Evolutionary conservation across 2,113 vertebrate species (phyloP), one percentile per base, ranked within the genome.

Genomic region (Calcarius ornatus): DNA sequence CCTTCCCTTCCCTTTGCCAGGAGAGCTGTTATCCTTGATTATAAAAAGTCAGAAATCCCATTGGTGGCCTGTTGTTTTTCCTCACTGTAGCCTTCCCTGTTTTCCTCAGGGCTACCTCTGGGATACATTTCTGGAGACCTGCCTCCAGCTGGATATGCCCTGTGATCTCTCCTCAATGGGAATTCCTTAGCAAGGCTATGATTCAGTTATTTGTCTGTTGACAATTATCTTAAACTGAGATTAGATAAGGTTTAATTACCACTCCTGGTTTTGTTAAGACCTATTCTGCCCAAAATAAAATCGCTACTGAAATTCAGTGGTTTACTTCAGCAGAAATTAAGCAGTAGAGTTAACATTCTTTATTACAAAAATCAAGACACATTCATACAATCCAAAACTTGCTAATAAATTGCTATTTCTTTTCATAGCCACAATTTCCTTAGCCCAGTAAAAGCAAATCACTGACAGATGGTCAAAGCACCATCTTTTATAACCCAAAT

Each of bases 311-410:
- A 88, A 90, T 16, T 90, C 72, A 94, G 17, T 47, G 8, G 56
- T 66, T 83, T 92, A 59, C 82, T 88, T 88, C 20, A 88, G 47
- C 60, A 96, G 88, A 88, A 94, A 88, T 84, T 92, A 75, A 43
- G 76, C 92, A 43, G 76, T 92, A 93, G 92, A 90, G 35, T 90
- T 90, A 95, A 92, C 64, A 86, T 92, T 93, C 80, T 97, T 97
- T 97, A 97, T 96, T 96, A 88, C 43, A 92, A 96, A 96, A 94
- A 88, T 80, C 68, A 93, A 88, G 64, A 97, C 86, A 94, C 91
- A 94, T 93, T 94, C 64, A 63, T 86, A 94, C 90, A 97, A 75
- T 90, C 47, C 47, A 94, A 92, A 94, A 68, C 50, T 78, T 93
- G 30, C 82, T 94, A 93, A 83, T 90, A 73, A 88, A 63, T 37